Evolutionary conservation across 2,888 invertebrate genomes (phyloP).

Genomic region (Lobophora halterata): DNA sequence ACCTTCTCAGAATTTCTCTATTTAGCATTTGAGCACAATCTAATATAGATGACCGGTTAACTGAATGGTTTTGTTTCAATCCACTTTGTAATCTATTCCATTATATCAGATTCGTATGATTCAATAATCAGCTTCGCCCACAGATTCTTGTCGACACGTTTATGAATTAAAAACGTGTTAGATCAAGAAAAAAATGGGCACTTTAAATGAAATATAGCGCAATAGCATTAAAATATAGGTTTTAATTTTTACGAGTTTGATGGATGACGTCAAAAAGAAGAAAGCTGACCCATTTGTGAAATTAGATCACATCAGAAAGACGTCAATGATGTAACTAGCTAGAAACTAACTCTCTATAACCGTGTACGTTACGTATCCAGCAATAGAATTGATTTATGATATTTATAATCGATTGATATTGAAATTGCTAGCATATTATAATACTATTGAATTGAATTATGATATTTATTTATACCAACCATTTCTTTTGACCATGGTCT

Average conservation of each 20-base stretch:
- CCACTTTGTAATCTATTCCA: no score
- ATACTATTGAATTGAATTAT: constrained; percentile 25
- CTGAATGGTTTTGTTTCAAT: no score
- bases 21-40: no score
- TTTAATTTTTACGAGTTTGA: constrained; percentile 38
- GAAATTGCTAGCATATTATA: constrained; percentile 26
- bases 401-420: constrained; percentile 33
- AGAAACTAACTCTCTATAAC: constrained; percentile 40
- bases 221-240: constrained; percentile 30
- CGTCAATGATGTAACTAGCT: constrained; percentile 54
- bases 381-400: constrained; percentile 55
- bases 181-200: constrained; percentile 27
- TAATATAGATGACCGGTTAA: constrained; percentile 60
- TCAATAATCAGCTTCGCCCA: constrained; percentile 9
- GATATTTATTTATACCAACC: constrained; percentile 25
- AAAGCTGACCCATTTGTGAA: constrained; percentile 68
- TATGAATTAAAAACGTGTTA: constrained; percentile 10
- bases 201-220: constrained; percentile 25
- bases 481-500: constrained; percentile 36
- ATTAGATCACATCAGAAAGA: constrained; percentile 53
- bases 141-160: constrained; percentile 19
- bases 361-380: constrained; percentile 51
- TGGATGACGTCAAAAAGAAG: constrained; percentile 62
- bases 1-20: no score
- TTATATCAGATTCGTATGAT: constrained; percentile 3